Conservation (phyloP, 2,888 invertebrate genomes). For the Apoda limacodes region DNA sequence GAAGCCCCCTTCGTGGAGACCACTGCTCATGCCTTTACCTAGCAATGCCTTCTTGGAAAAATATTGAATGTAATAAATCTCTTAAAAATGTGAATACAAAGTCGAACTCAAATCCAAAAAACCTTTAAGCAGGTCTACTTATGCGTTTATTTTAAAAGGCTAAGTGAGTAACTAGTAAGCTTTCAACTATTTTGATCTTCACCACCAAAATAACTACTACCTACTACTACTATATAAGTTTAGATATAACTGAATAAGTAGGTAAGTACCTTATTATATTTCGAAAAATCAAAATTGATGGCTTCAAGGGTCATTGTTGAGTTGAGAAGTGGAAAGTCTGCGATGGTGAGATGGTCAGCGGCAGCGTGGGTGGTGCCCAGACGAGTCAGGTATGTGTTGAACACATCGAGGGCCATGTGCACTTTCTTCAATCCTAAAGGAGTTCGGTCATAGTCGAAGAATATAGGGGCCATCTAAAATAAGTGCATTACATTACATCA, state of each 20-base stretch:
- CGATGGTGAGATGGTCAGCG: constrained; percentile 77
- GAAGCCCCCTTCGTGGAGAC: too few relatives aligned
- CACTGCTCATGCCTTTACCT: too few relatives aligned
- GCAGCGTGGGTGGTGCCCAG: constrained; percentile 75
- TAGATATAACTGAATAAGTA: constrained; percentile 1
- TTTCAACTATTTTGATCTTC: too few relatives aligned
- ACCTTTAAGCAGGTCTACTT: too few relatives aligned
- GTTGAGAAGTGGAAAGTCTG: constrained; percentile 78
- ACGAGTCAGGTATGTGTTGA: constrained; percentile 75
- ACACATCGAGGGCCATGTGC: constrained; percentile 73
- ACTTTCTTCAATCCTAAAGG: constrained; percentile 76
- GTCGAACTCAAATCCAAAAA: not conserved
- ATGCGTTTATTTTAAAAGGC: too few relatives aligned
- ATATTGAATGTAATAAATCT: too few relatives aligned
- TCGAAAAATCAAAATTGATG: constrained; percentile 73
- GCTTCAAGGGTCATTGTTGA: constrained; percentile 81
- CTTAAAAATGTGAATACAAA: not conserved
- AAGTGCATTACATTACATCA: too few relatives aligned
- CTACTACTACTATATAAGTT: too few relatives aligned
- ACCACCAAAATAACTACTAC: too few relatives aligned
- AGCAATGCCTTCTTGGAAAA: too few relatives aligned
- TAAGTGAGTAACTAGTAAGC: too few relatives aligned
- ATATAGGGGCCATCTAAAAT: constrained; percentile 79
- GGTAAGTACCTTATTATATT: constrained; percentile 62
- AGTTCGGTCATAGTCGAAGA: constrained; percentile 79